Conservation (phyloP, 2,888 invertebrate genomes). For the Agrochola macilenta region DNA sequence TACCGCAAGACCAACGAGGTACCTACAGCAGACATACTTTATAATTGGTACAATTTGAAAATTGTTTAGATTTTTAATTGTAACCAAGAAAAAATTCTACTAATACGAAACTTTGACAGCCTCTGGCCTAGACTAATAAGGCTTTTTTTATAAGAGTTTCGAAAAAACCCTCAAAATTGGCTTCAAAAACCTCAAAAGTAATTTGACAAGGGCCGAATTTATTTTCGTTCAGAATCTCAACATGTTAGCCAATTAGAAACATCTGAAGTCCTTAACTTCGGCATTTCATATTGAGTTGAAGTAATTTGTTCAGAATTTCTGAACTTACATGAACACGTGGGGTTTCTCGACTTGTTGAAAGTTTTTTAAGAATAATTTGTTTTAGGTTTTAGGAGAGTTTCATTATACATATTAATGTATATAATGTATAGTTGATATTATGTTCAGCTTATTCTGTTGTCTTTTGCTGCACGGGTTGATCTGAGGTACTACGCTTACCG, state of each 20-base stretch:
- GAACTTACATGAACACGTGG: conserved; percentile 12
- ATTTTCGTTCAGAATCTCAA: conserved; percentile 22
- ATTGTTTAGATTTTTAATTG: not conserved
- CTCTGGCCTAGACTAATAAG: conserved; percentile 11
- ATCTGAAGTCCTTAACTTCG: conserved; percentile 21
- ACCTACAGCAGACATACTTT: not conserved
- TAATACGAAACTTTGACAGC: not conserved
- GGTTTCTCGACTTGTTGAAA: conserved; percentile 3
- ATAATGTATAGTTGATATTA: not conserved
- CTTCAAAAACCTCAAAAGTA: conserved; percentile 22
- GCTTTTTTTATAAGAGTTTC: not conserved
- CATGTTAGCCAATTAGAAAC: conserved; percentile 39
- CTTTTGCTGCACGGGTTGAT: too few relatives aligned
- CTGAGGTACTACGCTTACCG: too few relatives aligned
- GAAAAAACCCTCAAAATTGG: not conserved
- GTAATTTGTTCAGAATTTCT: conserved; percentile 38
- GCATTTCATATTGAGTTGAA: conserved; percentile 39
- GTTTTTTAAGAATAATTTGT: not conserved
- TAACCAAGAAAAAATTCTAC: too few relatives aligned
- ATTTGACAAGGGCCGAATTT: conserved; percentile 44
- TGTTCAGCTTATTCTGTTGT: too few relatives aligned
- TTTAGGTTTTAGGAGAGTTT: not conserved
- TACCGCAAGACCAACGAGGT: too few relatives aligned
- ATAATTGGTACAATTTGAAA: not conserved
- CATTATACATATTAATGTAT: too few relatives aligned